These are phyloP conservation scores for Petrophora chlorosata DNA, from an alignment of 2,888 invertebrate species.

Conservation along the genomic window DNA sequence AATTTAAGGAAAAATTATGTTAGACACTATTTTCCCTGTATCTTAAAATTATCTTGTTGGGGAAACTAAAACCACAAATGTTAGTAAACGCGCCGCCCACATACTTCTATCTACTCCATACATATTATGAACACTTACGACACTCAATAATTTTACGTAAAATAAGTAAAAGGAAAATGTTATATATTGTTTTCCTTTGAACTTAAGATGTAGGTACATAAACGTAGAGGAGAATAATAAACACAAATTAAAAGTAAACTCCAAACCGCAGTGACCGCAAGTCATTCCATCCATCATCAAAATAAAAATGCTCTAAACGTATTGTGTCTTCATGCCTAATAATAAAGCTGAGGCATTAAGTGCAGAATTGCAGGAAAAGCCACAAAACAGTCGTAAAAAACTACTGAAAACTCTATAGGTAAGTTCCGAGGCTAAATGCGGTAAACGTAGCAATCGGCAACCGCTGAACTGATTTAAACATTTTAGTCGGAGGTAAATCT, in stretches of 20 bases:
- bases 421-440: neutral
- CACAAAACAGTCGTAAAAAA: slow-evolving; percentile 10
- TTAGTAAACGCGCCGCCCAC: too few species aligned
- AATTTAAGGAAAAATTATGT: neutral
- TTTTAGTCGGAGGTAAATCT: too few species aligned
- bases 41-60: too few species aligned
- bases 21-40: too few species aligned
- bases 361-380: slow-evolving; percentile 4
- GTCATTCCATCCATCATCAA: neutral
- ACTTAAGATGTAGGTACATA: neutral
- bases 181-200: neutral
- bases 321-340: neutral
- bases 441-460: neutral
- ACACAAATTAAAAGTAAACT: slow-evolving; percentile 2
- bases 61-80: too few species aligned
- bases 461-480: neutral
- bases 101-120: neutral
- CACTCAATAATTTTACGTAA: neutral
- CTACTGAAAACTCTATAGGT: slow-evolving; percentile 6
- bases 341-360: slow-evolving; percentile 9
- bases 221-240: neutral
- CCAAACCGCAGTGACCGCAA: slow-evolving; percentile 2
- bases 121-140: neutral
- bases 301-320: slow-evolving; percentile 2
- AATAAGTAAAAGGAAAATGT: neutral